These are phyloP conservation scores for Semotilus atromaculatus DNA, from an alignment of 2,797 vertebrate species.

Conservation along the genomic window DNA sequence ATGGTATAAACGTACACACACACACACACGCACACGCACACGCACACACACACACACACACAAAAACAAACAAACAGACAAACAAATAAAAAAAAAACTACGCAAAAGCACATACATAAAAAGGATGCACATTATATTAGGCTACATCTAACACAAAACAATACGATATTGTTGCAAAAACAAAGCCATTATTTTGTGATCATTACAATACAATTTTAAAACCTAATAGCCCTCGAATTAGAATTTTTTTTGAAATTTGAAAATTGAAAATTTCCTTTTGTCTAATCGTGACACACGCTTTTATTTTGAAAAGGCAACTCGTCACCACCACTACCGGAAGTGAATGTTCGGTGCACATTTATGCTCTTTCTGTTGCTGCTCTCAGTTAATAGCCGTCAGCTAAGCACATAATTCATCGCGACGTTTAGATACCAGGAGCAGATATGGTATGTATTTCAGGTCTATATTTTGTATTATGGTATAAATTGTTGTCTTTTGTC, in stretches of 20 bases:
- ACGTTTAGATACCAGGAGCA: not conserved
- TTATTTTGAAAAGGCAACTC: conserved; percentile 19
- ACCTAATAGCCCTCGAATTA: not conserved
- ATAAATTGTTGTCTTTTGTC: not conserved
- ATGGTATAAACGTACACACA: not conserved
- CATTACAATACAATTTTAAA: not conserved
- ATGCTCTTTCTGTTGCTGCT: conserved; percentile 15
- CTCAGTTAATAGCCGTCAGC: conserved; percentile 12
- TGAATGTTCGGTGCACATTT: conserved; percentile 13
- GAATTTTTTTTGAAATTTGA: too few relatives aligned
- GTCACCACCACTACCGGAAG: not conserved
- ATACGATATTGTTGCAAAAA: not conserved
- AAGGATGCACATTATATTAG: not conserved
- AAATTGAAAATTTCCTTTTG: too few relatives aligned
- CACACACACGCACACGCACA: too few relatives aligned
- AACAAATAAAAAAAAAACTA: too few relatives aligned
- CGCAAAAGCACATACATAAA: not conserved
- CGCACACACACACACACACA: too few relatives aligned
- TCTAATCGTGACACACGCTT: not conserved
- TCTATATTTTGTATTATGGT: not conserved
- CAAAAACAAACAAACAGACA: too few relatives aligned
- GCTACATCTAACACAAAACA: not conserved
- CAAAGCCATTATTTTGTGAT: not conserved
- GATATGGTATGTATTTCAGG: conserved; percentile 47
- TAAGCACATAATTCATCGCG: not conserved